Conservation (phyloP, 2,888 invertebrate genomes). For the Pharmacophagus antenor region DNA sequence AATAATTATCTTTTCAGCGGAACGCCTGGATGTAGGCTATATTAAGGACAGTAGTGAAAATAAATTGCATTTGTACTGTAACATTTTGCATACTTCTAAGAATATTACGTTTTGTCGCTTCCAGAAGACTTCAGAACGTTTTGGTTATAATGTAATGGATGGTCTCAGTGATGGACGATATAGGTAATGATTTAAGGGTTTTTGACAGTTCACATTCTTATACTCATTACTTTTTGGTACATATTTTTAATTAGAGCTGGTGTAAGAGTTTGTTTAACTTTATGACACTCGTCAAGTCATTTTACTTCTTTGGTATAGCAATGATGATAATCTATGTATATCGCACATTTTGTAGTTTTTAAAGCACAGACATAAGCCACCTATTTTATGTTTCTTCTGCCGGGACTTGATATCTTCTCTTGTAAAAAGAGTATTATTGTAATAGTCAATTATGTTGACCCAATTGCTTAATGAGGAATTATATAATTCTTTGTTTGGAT, state of each 20-base stretch:
- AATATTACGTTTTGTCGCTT: conserved; percentile 75
- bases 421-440: no score
- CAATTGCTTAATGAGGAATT: no score
- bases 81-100: conserved; percentile 61
- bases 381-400: no score
- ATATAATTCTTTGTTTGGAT: no score
- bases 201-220: neutral
- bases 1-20: conserved; percentile 51
- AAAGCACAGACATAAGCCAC: no score
- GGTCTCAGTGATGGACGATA: conserved; percentile 69
- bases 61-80: conserved; percentile 69
- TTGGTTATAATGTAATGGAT: conserved; percentile 67
- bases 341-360: no score
- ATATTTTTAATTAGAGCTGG: no score
- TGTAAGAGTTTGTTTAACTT: neutral
- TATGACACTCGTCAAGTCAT: neutral
- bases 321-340: neutral
- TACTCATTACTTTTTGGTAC: no score
- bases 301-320: neutral
- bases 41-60: conserved; percentile 45
- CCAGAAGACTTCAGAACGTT: conserved; percentile 54
- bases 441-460: no score
- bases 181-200: conserved; percentile 47
- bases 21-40: conserved; percentile 69
- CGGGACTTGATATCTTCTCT: no score